phyloP scores from a whole-genome alignment of 2,797 vertebrate genomes.

The Anas bernieri region DNA sequence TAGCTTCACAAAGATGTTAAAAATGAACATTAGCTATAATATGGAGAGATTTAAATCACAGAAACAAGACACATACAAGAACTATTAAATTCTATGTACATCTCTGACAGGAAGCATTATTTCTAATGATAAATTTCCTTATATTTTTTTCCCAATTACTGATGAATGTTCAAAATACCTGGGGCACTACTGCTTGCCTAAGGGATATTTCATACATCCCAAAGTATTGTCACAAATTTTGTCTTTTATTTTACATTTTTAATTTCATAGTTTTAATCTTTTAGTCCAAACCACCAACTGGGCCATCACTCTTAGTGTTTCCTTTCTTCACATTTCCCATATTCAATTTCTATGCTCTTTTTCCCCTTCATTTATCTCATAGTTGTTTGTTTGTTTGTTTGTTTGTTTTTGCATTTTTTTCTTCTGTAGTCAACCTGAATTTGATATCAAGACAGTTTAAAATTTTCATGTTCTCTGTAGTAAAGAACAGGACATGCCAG shows the following conservation, averaged over 20 bases:
- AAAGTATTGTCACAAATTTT: not conserved
- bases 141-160: not conserved
- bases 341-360: not conserved
- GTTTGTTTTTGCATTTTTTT: not conserved
- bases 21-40: not conserved
- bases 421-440: not conserved
- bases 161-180: not conserved
- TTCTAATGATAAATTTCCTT: not conserved
- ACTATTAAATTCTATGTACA: not conserved
- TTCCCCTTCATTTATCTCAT: not conserved
- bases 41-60: not conserved
- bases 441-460: not conserved
- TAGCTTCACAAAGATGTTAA: not conserved
- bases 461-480: not conserved
- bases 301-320: not conserved
- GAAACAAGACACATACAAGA: not conserved
- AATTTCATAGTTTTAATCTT: not conserved
- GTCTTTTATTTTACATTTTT: not conserved
- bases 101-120: not conserved
- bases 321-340: not conserved
- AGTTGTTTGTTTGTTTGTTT: not conserved
- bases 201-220: not conserved
- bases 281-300: not conserved
- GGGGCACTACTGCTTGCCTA: not conserved
- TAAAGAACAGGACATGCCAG: accelerated